A percentile compares a stretch with the other conserved stretches of the same genome.
Evolutionary conservation across 2,797 vertebrate genomes (phyloP).

Genomic region (Echiichthys vipera): DNA sequence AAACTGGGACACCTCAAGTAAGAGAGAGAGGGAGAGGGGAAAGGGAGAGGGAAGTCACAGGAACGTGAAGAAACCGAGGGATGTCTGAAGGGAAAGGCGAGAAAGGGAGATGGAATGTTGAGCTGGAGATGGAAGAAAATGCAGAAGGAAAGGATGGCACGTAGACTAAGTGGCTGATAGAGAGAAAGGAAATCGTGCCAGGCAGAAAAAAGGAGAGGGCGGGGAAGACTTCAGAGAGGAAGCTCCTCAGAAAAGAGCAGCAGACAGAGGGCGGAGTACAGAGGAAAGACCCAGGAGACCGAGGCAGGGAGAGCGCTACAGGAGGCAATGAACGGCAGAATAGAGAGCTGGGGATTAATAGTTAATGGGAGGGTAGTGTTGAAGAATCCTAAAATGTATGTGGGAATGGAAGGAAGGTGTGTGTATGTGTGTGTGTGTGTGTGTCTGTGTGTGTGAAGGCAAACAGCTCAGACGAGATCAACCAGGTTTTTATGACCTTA

Average conservation of each 20-base stretch:
- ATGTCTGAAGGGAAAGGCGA: slow-evolving; percentile 1
- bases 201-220: slow-evolving; percentile 37
- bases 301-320: slow-evolving; percentile 8
- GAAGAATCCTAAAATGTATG: slow-evolving; percentile 55
- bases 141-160: background rate
- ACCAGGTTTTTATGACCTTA: slow-evolving; percentile 54
- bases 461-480: slow-evolving; percentile 42
- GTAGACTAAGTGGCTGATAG: slow-evolving; percentile 27
- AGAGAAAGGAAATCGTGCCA: slow-evolving; percentile 48
- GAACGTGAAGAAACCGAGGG: slow-evolving; percentile 4
- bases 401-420: slow-evolving; percentile 42
- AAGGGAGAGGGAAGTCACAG: background rate
- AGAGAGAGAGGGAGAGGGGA: background rate
- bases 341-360: slow-evolving; percentile 67
- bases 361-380: slow-evolving; percentile 61
- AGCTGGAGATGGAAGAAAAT: slow-evolving; percentile 13
- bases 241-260: slow-evolving; percentile 54
- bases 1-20: slow-evolving; percentile 54
- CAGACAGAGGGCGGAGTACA: slow-evolving; percentile 52
- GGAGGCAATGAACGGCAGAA: slow-evolving; percentile 42
- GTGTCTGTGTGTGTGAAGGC: slow-evolving; percentile 18
- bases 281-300: slow-evolving; percentile 58
- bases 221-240: slow-evolving; percentile 66
- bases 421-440: slow-evolving; percentile 16
- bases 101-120: slow-evolving; percentile 2